Evolutionary conservation across 2,888 invertebrate species (phyloP).

Genomic region (Balanococcus diminutus): DNA sequence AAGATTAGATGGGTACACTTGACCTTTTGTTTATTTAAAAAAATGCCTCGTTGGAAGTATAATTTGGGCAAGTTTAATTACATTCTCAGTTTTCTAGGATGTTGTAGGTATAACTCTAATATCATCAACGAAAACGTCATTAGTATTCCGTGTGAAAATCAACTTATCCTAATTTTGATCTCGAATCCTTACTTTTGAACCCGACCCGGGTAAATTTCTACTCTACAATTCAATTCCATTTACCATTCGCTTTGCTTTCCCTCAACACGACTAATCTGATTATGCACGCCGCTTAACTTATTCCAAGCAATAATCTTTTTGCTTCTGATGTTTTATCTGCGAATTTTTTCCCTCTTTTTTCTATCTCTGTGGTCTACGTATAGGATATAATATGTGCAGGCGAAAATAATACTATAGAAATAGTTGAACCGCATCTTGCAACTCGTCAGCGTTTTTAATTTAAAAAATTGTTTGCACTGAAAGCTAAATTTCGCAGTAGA

Average conservation of each 20-base stretch:
- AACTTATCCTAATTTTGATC: constrained; percentile 37
- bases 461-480: not conserved
- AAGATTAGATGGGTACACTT: no score
- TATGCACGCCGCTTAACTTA: constrained; percentile 13
- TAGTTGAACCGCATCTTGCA: not conserved
- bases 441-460: constrained; percentile 12
- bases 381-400: no score
- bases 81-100: not conserved
- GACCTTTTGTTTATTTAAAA: not conserved
- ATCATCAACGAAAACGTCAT: constrained; percentile 37
- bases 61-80: constrained; percentile 20
- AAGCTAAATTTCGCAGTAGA: not conserved
- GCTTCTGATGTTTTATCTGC: not conserved
- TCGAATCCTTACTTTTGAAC: constrained; percentile 34
- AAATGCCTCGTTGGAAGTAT: not conserved
- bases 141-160: constrained; percentile 48
- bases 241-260: constrained; percentile 11
- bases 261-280: constrained; percentile 25
- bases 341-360: not conserved
- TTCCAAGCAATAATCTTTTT: constrained; percentile 11
- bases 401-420: not conserved
- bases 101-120: no score
- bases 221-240: constrained; percentile 16
- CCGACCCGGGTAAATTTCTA: constrained; percentile 19
- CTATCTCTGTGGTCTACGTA: no score